These are phyloP conservation scores for Bedellia somnulentella DNA, from an alignment of 2,888 invertebrate genomes.

Conservation along the genomic window DNA sequence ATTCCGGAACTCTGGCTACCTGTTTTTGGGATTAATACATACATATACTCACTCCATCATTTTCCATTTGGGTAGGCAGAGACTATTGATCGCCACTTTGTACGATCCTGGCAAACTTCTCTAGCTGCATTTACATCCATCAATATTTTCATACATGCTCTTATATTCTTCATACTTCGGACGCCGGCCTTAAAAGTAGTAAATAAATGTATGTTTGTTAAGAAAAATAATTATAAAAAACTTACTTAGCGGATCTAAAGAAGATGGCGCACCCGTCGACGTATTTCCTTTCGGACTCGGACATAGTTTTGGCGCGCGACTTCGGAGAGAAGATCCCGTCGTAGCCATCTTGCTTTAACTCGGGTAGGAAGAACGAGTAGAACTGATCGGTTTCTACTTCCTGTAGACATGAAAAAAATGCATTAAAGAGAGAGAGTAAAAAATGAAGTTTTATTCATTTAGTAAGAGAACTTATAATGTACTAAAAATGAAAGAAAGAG, in stretches of 20 bases:
- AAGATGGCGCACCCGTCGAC: conserved; percentile 99
- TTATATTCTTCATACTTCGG: neutral
- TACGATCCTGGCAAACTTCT: too few relatives aligned
- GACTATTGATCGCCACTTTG: too few relatives aligned
- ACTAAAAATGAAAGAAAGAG: too few relatives aligned
- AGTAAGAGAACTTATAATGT: too few relatives aligned
- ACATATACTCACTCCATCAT: too few relatives aligned
- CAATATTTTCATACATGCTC: too few relatives aligned
- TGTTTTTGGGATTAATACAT: too few relatives aligned
- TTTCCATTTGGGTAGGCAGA: too few relatives aligned
- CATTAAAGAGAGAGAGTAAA: neutral
- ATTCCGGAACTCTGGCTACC: too few relatives aligned
- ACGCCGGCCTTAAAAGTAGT: neutral
- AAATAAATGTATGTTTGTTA: conserved; percentile 3
- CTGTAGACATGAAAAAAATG: conserved; percentile 39
- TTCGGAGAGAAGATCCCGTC: conserved; percentile 98
- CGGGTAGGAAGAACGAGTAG: conserved; percentile 94
- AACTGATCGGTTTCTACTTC: conserved; percentile 99
- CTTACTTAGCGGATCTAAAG: conserved; percentile 89
- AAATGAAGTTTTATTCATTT: neutral
- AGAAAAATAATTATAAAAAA: conserved; percentile 5
- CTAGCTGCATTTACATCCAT: too few relatives aligned
- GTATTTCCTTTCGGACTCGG: conserved; percentile 92
- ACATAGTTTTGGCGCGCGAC: conserved; percentile 97
- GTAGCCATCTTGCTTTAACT: conserved; percentile 88